Percentiles rank a stretch among this genome's conserved stretches.
Conservation (phyloP, 2,797 vertebrate genomes). For the Ispidina lecontei region DNA sequence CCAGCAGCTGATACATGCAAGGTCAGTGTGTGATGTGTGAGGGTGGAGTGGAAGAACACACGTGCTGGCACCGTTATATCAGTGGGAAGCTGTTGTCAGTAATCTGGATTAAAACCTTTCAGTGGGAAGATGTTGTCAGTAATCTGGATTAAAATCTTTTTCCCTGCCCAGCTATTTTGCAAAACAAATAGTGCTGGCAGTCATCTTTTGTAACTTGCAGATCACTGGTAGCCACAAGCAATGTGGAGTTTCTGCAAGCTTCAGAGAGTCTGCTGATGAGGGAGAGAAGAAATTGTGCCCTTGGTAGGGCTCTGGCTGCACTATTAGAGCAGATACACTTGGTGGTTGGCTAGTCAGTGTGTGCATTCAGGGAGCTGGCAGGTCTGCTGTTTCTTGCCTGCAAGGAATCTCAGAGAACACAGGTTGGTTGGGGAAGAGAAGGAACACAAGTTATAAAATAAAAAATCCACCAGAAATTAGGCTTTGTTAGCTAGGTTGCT, state of each 20-base stretch:
- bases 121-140: background rate
- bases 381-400: background rate
- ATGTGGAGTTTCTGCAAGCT: background rate
- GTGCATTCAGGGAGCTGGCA: background rate
- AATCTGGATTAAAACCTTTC: background rate
- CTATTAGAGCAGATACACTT: background rate
- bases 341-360: background rate
- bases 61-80: fast-evolving
- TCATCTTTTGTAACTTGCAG: background rate
- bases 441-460: background rate
- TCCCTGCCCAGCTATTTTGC: background rate
- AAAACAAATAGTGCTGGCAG: background rate
- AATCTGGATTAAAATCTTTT: background rate
- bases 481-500: background rate
- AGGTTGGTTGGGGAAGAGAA: background rate
- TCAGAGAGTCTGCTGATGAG: background rate
- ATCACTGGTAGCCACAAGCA: background rate
- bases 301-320: background rate
- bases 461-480: background rate
- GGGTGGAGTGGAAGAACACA: background rate
- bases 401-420: background rate
- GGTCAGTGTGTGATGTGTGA: slow-evolving; percentile 4
- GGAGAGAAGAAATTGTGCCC: background rate
- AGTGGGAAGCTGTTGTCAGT: background rate
- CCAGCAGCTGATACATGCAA: slow-evolving; percentile 28